phyloP scores from a whole-genome alignment of 35 echinoderm and acorn worm species.

The Ptychodera flava region DNA sequence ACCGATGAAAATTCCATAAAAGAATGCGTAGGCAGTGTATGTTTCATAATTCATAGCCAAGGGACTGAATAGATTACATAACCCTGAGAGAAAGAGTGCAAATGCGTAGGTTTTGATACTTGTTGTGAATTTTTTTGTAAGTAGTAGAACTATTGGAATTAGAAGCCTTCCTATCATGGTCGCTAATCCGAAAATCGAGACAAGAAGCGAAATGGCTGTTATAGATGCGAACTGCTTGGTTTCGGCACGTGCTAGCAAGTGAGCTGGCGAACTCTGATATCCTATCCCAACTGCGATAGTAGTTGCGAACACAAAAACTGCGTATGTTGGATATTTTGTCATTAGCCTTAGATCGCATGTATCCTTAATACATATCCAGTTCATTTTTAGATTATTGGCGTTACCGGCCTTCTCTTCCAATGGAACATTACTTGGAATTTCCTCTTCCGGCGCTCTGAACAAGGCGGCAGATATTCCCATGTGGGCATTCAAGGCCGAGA shows the following conservation, averaged over 20 bases:
- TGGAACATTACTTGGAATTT: no score
- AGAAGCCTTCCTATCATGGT: background rate
- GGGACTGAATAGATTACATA: background rate
- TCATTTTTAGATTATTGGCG: no score
- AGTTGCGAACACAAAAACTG: no score
- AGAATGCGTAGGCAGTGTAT: background rate
- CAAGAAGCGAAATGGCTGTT: background rate
- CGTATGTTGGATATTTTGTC: no score
- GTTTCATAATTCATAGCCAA: background rate
- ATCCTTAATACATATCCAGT: no score
- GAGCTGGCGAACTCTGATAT: background rate
- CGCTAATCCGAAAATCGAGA: background rate
- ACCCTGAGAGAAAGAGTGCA: background rate
- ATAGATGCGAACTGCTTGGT: background rate
- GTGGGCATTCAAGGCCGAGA: constrained; percentile 3
- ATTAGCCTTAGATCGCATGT: no score
- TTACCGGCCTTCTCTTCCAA: no score
- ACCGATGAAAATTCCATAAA: background rate
- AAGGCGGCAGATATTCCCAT: constrained; percentile 2
- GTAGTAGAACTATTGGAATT: background rate
- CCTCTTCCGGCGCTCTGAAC: constrained; percentile 6
- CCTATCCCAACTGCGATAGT: background rate
- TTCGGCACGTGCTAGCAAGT: background rate
- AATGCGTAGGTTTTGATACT: background rate
- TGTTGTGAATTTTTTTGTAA: background rate